Evolutionary conservation across 2,888 invertebrate genomes (phyloP), one percentile per base, ranked within the genome.

Genomic region (Ormyrus thymus): DNA sequence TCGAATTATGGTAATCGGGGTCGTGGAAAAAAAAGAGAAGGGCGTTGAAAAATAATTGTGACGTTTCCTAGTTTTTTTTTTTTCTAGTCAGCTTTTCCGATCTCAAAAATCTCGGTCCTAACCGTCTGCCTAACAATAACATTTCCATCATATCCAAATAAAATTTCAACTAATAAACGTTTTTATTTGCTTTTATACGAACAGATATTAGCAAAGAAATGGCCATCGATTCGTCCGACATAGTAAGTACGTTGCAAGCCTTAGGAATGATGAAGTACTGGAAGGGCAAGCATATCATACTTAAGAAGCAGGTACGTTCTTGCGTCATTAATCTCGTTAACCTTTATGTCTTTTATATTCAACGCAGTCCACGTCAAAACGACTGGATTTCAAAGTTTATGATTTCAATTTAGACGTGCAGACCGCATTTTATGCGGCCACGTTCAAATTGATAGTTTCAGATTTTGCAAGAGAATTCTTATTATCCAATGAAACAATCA

Each of bases 211-310:
- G 95, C 87, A 93, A 97, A 89, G 97, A 98, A 91, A 95, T 98
- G 92, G 98, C 98, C 15, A 97, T 99, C 84, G 97, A 98, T 86
- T 96, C 97, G 1, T 98, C 98, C 88, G 99, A 99, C 90, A 98
- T 99, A 81, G 97, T 99, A 45, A 98, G 98, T 83, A 99, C 99
- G 5, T 92, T 99, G 59, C 98, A 98, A 87, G 97, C 97, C 15
- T 92, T 98, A 83, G 98, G 98, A 7, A 97, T 99, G 93, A 96
- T 99, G 94, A 98, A 99, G 91, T 99, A 99, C 90, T 99, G 98
- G 98, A 98, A 98, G 91, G 98, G 98, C 80, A 97, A 98, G 90
- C 98, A 98, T 91, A 96, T 98, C 85, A 97, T 98, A 70, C 92
- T 98, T 73, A 98, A 97, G 90, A 96, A 97, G 91, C 96, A 96